Base-by-base conservation (phyloP, 2,113 vertebrate genomes). In the Boulengeromyrus knoepffleri region DNA sequence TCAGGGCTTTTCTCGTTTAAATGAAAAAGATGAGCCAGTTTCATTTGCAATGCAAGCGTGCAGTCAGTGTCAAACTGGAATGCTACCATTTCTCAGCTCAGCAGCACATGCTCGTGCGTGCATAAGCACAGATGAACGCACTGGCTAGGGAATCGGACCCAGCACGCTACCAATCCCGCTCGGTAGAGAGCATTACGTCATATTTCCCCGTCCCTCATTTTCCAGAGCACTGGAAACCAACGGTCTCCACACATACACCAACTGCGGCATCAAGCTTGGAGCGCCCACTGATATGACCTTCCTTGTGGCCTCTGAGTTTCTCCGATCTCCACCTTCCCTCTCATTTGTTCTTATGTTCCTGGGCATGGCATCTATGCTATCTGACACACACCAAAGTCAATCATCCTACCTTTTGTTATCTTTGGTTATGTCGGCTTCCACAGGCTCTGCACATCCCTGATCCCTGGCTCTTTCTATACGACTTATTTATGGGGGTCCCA, bases 11-110 rank as follows among this genome's bases (percentile, higher is more conserved):
- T 85, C 83, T 85, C 7, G 13, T 85, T 85, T 39, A 80, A 27
- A 36, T 21, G 27, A 47, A 88, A 49, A 62, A 56, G 85, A 31
- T 27, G 58, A 87, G 84, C 84, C 42, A 86, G 45, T 62, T 46
- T 90, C 90, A 89, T 92, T 91, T 94, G 89, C 58, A 94, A 91
- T 91, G 90, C 27, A 91, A 92, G 93, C 53, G 52, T 17, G 0
- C 88, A 91, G 62, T 42, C 74, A 1, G 74, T 42, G 36, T 42
- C 74, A 42, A 49, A n/a, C 39, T 80, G 89, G 42, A 90, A 53
- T 19, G 36, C 74, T 42, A 80, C 36, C 36, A 89, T 93, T 91
- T 91, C 50, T 92, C 91, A 93, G 88, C 56, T 92, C 24, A 39
- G 62, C 89, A 90, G 89, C 12, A 93, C 91, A 91, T 13, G 6